These are phyloP conservation scores for Gouania willdenowi DNA, from an alignment of 2,797 vertebrate species.

Conservation along the genomic window DNA sequence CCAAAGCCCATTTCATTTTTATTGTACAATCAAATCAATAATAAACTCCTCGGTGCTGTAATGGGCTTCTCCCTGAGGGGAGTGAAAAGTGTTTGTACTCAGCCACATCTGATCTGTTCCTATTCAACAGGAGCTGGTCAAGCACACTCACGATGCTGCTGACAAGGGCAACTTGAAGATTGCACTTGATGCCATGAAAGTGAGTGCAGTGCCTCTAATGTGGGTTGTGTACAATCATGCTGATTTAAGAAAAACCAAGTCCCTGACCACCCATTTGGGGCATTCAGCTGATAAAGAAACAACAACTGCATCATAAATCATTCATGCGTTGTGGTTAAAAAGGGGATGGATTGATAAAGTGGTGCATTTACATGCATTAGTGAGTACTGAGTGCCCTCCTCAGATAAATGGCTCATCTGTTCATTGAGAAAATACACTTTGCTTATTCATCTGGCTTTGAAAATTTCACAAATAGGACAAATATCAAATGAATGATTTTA, in stretches of 20 bases:
- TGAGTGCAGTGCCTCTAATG: constrained; percentile 54
- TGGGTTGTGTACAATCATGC: constrained; percentile 28
- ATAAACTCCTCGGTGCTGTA: not conserved
- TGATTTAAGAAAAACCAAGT: constrained; percentile 22
- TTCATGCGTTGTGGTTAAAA: not conserved
- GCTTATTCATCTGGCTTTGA: too few species aligned
- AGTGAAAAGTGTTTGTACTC: too few species aligned
- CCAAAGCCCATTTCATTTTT: too few species aligned
- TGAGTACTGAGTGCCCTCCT: not conserved
- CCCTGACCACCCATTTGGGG: constrained; percentile 2
- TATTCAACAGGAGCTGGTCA: constrained; percentile 84
- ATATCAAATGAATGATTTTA: too few species aligned
- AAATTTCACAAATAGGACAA: too few species aligned
- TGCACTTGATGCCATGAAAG: constrained; percentile 94
- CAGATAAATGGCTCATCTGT: too few species aligned
- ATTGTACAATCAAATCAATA: constrained; percentile 14
- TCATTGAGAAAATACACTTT: too few species aligned
- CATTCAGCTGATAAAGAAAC: not conserved
- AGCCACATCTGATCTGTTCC: constrained; percentile 3
- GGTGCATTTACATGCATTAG: constrained; percentile 3
- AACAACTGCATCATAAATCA: not conserved
- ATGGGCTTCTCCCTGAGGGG: too few species aligned
- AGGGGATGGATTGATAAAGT: not conserved
- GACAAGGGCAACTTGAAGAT: constrained; percentile 86
- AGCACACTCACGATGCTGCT: constrained; percentile 82